phyloP scores from a whole-genome alignment of 1,140 invertebrate species.

The Octopus bimaculoides region DNA sequence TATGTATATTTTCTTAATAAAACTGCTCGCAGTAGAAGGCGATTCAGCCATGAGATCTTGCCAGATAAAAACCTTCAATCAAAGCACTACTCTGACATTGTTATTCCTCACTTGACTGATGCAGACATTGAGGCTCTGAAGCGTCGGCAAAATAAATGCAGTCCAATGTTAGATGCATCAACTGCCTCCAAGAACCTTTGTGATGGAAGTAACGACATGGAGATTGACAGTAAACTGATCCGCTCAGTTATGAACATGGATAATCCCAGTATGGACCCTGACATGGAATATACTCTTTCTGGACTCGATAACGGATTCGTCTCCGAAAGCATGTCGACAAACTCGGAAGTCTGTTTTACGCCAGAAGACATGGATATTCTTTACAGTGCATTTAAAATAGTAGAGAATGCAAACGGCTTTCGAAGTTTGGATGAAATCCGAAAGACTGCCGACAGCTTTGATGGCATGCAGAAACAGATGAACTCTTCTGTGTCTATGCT shows the following conservation, averaged over 20 bases:
- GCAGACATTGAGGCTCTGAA: constrained; percentile 46
- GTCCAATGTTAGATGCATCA: not conserved
- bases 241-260: constrained; percentile 52
- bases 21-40: constrained; percentile 36
- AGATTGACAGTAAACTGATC: constrained; percentile 46
- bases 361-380: constrained; percentile 45
- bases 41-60: constrained; percentile 29
- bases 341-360: constrained; percentile 38
- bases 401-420: constrained; percentile 23
- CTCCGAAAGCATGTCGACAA: not conserved
- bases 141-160: constrained; percentile 13
- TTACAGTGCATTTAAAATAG: constrained; percentile 37
- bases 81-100: constrained; percentile 46
- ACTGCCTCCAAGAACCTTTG: constrained; percentile 5
- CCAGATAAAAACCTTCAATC: constrained; percentile 17
- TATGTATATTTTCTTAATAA: constrained; percentile 51
- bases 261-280: constrained; percentile 17
- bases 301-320: no score
- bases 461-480: not conserved
- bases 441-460: not conserved
- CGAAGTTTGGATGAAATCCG: not conserved
- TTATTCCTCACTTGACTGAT: constrained; percentile 50
- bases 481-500: not conserved
- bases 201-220: constrained; percentile 20
- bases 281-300: not conserved